phyloP scores from a whole-genome alignment of 30 jellyfish, hydroid and myxozoan genomes.

The Aurelia sp. region DNA sequence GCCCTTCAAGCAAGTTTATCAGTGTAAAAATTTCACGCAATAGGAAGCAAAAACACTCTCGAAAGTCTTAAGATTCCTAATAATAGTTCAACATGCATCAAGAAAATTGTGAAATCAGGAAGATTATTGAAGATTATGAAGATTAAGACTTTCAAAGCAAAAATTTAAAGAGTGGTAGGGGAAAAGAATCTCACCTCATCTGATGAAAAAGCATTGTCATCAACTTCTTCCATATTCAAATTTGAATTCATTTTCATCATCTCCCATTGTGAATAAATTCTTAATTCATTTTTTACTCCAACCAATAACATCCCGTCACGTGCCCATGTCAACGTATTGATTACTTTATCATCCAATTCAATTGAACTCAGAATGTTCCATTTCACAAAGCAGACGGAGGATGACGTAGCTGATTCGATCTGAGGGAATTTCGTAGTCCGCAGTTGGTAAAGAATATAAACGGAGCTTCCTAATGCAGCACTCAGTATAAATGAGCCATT shows the following conservation, averaged over 20 bases:
- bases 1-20: no score
- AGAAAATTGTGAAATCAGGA: no score
- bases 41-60: no score
- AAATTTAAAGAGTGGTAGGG: no score
- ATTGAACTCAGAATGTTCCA: conserved; percentile 82
- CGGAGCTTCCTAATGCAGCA: conserved; percentile 74
- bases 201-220: background rate
- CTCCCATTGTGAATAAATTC: conserved; percentile 99
- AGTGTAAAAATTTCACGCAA: no score
- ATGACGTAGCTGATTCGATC: conserved; percentile 55
- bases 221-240: background rate
- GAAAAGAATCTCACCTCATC: conserved; percentile 27
- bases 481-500: conserved; percentile 88
- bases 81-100: no score
- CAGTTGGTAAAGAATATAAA: conserved; percentile 51
- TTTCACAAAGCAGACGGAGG: conserved; percentile 43
- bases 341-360: conserved; percentile 55
- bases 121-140: no score
- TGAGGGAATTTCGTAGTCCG: conserved; percentile 39
- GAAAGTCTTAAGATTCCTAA: no score
- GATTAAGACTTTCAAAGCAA: no score
- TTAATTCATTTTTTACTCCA: conserved; percentile 95
- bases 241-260: conserved; percentile 29
- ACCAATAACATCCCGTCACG: conserved; percentile 94
- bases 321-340: conserved; percentile 95